Percentiles rank a stretch among this genome's conserved stretches.
Evolutionary conservation across 2,113 vertebrate genomes (phyloP).

Genomic region (Proteles cristata): DNA sequence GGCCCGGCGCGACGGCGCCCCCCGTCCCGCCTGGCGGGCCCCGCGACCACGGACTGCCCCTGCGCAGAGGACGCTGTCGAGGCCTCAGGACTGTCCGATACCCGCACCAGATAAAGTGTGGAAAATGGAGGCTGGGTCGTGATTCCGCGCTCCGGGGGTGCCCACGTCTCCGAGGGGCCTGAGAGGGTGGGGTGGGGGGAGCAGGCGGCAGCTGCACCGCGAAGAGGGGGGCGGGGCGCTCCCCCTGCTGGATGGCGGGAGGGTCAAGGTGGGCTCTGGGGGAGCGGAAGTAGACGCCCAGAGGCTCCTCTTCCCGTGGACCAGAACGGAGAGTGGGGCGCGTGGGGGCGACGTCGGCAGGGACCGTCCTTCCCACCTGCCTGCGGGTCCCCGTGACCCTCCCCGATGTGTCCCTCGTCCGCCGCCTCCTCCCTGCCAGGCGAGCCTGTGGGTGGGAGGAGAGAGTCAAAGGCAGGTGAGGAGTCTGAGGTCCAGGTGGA

Average conservation of each 20-base stretch:
- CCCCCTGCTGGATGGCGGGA: neutral
- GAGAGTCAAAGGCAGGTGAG: neutral
- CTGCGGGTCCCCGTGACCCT: neutral
- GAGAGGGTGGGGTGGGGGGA: neutral
- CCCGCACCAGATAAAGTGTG: conserved; percentile 68
- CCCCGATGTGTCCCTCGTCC: rapidly evolving
- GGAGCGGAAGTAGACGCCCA: neutral
- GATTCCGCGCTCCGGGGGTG: neutral
- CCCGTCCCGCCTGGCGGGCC: neutral
- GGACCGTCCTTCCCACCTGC: neutral
- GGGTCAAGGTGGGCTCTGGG: neutral
- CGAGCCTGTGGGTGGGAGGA: neutral
- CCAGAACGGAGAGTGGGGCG: neutral
- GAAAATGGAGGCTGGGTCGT: neutral
- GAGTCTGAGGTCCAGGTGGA: neutral
- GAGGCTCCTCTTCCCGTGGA: neutral
- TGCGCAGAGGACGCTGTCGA: neutral
- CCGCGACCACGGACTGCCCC: neutral
- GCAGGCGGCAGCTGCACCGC: neutral
- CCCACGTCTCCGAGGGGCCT: too few species aligned
- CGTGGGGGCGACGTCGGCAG: neutral
- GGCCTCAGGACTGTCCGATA: neutral
- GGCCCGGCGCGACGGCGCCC: neutral
- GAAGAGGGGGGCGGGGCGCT: neutral
- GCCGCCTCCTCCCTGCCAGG: rapidly evolving